Base-by-base conservation (phyloP, 53 echinoderm and acorn worm species). In the Temnopleurus reevesii region DNA sequence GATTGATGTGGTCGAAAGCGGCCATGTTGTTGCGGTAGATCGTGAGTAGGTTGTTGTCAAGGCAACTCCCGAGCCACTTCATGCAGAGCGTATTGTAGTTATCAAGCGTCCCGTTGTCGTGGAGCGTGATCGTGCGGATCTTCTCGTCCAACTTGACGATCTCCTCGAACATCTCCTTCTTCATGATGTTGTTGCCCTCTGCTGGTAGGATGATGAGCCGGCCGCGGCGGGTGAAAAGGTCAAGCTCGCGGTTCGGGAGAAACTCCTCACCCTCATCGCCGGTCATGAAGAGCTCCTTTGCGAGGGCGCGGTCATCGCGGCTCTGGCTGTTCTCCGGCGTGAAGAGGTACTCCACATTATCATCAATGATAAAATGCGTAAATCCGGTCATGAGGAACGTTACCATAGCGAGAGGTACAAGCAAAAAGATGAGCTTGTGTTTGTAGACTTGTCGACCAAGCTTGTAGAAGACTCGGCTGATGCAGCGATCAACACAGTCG, bases 291-390 rank as follows among this genome's bases (percentile, higher is more conserved):
- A 93, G 90, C 25, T 93, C 91, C 29, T 81, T 71, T 8, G 90
- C 66, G 13, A 56, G 64, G 18, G 90, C 54, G 3, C 93, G 86
- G 76, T 99, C 99, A 12, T 64, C 64, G 21, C 94, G 92, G 24
- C 94, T 94, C 28, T 61, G 77, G 83, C 99, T 96, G 58, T 94
- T 92, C 13, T 89, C 89, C 1, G 96, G 99, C 1, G 96, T 94
- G 65, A 99, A 99, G 53, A 99, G 91, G 60, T 97, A 94, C 87
- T 96, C 99, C 4, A 99, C 99, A 31, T 99, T 89, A 21, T 89
- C 91, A 41, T 99, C 92, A 3, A 95, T 86, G 23, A 77, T n/a
- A 27, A 96, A 94, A 15, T 91, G 91, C 38, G 86, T 81, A 17
- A 96, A 63, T 61, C 99, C 99, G 0, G 90, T 76, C 89, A 86